Conservation (phyloP, 2,797 vertebrate genomes). For the Lepilemur septentrionalis region DNA sequence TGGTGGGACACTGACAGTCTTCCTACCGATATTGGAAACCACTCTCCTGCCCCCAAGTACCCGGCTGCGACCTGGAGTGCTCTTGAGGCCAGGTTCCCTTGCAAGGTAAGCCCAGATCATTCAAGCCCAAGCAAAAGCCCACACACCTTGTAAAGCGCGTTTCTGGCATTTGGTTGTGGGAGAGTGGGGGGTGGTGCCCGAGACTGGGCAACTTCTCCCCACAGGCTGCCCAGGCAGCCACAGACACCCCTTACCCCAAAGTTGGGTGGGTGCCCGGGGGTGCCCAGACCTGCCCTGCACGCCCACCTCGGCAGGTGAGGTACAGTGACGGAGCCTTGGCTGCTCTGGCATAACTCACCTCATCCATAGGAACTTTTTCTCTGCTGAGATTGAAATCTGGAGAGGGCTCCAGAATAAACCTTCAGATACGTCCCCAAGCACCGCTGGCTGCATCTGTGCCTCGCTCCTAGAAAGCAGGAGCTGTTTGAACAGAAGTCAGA, state of each 20-base stretch:
- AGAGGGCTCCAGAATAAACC: not conserved
- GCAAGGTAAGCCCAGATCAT: no score
- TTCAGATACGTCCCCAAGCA: fast-evolving
- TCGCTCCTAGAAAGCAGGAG: not conserved
- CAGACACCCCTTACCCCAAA: not conserved
- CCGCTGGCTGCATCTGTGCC: not conserved
- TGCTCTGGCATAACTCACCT: not conserved
- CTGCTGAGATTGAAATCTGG: fast-evolving
- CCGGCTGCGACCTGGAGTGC: fast-evolving
- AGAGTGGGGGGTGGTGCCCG: fast-evolving
- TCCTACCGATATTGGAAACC: not conserved
- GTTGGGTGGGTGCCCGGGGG: no score
- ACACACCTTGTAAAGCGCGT: fast-evolving
- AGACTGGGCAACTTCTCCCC: not conserved
- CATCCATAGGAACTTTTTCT: not conserved
- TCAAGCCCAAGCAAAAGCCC: no score
- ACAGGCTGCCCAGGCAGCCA: not conserved
- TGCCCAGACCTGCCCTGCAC: fast-evolving
- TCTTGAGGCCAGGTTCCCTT: not conserved
- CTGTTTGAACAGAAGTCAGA: not conserved
- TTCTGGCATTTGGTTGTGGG: not conserved
- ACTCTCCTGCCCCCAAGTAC: not conserved
- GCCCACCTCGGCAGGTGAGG: fast-evolving
- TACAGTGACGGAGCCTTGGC: fast-evolving
- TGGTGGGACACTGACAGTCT: not conserved